Base-by-base conservation (phyloP, 2,113 vertebrate species). In the Alosa alosa region DNA sequence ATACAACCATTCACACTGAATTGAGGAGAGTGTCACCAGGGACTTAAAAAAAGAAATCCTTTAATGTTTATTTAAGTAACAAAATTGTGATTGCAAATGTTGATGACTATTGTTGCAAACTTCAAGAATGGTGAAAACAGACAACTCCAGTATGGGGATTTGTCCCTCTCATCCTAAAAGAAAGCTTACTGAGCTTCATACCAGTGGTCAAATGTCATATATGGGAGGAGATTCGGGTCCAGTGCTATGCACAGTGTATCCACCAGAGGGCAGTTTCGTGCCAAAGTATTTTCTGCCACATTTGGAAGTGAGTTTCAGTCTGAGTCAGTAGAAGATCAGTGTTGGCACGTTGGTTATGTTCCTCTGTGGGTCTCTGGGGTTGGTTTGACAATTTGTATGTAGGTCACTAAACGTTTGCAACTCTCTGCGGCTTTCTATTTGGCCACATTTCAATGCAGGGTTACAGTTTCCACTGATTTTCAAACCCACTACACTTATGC, bases 241-340 rank as follows among this genome's bases (percentile, higher is more conserved):
- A 18, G 15, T 41, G 72, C 72, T 17, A 78, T 78, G 31, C 36
- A 78, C 72, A 78, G 0, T 5, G 4, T 41, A 39, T 78, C 72
- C 72, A 78, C 72, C 72, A 78, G 72, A 39, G 72, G 72, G 39
- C 72, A 39, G 25, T 78, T 78, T 39, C 4, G 72, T 78, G 72
- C 72, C 72, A 78, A 78, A 2, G 39, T 41, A 41, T 78, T 78
- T 39, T 36, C 36, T 41, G 25, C 31, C 11, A 39, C 36, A 72
- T 78, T 78, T 78, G 72, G 72, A 36, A 39, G 68, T 17, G 72
- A 15, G 11, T 78, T 78, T 78, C 31, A 78, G 36, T 78, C 72
- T 78, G 72, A 39, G 72, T 78, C 31, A 78, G 13, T 78, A 39
- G 72, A 25, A 72, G 64, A 78, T 39, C 13, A 78, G 72, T 41